These are phyloP conservation scores for Nannoperca obscura DNA, from an alignment of 2,797 vertebrate species.

Conservation along the genomic window DNA sequence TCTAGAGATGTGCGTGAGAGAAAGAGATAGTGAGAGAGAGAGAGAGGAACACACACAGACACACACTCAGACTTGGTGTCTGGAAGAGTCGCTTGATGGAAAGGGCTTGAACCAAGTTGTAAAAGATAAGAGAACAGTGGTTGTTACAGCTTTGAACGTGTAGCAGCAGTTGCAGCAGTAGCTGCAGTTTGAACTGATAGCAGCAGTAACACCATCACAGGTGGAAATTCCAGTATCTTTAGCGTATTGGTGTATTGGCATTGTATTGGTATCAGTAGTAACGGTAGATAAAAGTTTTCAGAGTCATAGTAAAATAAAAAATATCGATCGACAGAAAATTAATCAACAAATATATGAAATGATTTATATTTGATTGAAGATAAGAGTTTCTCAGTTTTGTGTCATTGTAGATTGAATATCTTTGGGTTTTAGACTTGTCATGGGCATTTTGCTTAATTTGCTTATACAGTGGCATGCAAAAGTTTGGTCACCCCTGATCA, in stretches of 20 bases:
- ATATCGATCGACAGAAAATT: background rate
- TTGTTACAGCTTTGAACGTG: slow-evolving; percentile 11
- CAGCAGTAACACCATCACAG: background rate
- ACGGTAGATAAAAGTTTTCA: background rate
- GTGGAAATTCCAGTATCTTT: background rate
- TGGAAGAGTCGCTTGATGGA: slow-evolving; percentile 44
- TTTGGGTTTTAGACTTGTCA: background rate
- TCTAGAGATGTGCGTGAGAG: slow-evolving; percentile 74
- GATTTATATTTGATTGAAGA: background rate
- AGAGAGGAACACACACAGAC: background rate
- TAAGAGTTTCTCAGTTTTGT: background rate
- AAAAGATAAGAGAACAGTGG: slow-evolving; percentile 30
- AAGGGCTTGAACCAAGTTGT: slow-evolving; percentile 35
- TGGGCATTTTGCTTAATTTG: background rate
- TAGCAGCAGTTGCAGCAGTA: background rate
- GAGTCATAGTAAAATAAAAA: background rate
- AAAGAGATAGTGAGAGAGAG: background rate
- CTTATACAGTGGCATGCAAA: no score
- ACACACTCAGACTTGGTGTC: slow-evolving; percentile 2
- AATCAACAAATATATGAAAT: background rate
- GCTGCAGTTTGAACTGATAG: background rate
- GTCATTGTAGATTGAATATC: background rate
- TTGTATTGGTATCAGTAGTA: background rate
- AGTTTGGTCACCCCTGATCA: no score
- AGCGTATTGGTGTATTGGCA: background rate